These are phyloP conservation scores for Nerophis ophidion DNA, from an alignment of 2,113 vertebrate species.

Conservation along the genomic window DNA sequence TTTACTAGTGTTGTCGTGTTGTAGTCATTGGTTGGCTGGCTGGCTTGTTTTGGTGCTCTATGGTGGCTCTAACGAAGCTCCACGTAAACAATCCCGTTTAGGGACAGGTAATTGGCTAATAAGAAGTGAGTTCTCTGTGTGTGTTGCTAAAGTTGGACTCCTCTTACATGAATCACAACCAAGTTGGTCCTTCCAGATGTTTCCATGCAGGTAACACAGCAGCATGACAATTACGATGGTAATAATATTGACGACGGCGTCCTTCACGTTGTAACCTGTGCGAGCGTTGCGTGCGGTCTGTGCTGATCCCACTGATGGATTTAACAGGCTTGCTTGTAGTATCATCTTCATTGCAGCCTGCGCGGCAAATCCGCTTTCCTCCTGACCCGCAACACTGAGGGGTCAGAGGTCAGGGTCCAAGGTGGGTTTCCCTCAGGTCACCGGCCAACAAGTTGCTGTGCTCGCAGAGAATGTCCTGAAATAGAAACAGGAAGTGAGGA, in stretches of 20 bases:
- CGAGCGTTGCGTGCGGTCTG: constrained; percentile 15
- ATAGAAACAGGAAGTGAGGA: too few species aligned
- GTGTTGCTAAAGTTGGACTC: neutral
- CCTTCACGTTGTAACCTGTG: neutral
- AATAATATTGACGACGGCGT: neutral
- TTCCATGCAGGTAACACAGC: too few species aligned
- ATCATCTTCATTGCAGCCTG: constrained; percentile 32
- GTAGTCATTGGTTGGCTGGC: too few species aligned
- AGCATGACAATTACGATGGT: neutral
- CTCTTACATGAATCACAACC: neutral
- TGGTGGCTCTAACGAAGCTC: too few species aligned
- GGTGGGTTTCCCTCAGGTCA: neutral
- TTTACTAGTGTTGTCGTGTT: too few species aligned
- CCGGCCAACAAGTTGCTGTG: too few species aligned
- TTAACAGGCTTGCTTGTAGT: constrained; percentile 45
- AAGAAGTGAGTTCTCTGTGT: neutral
- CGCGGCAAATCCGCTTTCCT: constrained; percentile 24
- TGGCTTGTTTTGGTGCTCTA: too few species aligned
- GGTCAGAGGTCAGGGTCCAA: constrained; percentile 25
- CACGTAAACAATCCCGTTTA: too few species aligned
- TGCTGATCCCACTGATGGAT: constrained; percentile 33
- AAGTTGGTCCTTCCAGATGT: neutral
- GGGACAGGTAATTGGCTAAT: neutral
- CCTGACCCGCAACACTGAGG: neutral
- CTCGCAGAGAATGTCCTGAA: too few species aligned